These are phyloP conservation scores for Lasioglossum pauxillum DNA, from an alignment of 2,888 invertebrate genomes.

Conservation along the genomic window DNA sequence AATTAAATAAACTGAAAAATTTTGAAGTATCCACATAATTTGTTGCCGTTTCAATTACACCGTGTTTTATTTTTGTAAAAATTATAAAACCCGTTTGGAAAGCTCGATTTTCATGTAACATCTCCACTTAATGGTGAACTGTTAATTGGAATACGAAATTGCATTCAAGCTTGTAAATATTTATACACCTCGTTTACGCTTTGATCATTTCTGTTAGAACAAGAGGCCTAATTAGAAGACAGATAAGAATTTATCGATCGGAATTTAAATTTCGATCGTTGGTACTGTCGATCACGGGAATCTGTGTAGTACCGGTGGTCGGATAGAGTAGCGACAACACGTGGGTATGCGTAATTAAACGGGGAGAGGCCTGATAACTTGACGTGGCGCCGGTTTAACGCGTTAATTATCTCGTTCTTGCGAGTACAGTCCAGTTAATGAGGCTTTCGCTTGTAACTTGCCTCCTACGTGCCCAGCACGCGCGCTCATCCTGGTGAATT, in stretches of 20 bases:
- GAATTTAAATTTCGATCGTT: slow-evolving; percentile 9
- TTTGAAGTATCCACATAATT: background rate
- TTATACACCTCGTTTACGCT: background rate
- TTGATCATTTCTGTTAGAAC: background rate
- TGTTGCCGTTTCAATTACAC: background rate
- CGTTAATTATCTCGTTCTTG: slow-evolving; percentile 76
- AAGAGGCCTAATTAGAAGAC: background rate
- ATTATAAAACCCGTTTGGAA: background rate
- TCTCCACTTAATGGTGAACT: background rate
- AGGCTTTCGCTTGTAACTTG: slow-evolving; percentile 73
- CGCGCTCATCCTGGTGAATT: slow-evolving; percentile 49
- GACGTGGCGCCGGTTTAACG: slow-evolving; percentile 71
- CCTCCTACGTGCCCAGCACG: slow-evolving; percentile 76
- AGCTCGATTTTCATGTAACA: background rate
- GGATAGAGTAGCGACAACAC: slow-evolving; percentile 69
- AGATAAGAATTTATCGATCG: background rate
- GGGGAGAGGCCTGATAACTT: slow-evolving; percentile 70
- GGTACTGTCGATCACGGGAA: slow-evolving; percentile 7
- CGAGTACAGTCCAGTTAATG: slow-evolving; percentile 72
- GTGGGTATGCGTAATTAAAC: slow-evolving; percentile 74
- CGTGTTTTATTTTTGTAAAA: too few relatives aligned
- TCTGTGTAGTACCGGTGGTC: slow-evolving; percentile 67
- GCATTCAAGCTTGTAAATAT: background rate
- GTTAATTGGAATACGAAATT: background rate
- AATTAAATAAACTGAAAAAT: background rate